Evolutionary conservation across 2,113 vertebrate genomes (phyloP), one percentile per base, ranked within the genome.

Genomic region (Psilopsiagon aymara): DNA sequence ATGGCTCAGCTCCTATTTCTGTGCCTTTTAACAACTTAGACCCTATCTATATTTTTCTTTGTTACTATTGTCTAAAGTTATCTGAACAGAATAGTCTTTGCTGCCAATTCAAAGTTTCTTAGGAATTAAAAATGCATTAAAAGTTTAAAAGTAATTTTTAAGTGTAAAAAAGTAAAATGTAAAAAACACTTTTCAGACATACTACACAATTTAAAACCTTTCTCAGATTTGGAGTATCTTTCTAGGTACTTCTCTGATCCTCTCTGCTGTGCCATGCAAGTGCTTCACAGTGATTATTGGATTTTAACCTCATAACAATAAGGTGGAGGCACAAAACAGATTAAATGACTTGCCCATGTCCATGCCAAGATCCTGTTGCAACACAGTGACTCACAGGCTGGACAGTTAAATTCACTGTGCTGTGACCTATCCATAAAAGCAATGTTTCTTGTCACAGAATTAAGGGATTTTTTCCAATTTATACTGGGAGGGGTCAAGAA

Each of bases 391-490:
- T 74, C 94, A 90, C 73, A 47, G 35, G 43, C 71, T 67, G 80
- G 86, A 93, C 80, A 74, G 76, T 67, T 14, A 71, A 68, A 93
- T 76, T 88, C 83, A 31, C 86, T 60, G 28, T n/a, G 66, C 81
- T 47, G 16, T 85, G 79, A 88, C 76, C 88, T 83, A 82, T 25
- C 67, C 80, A 55, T 17, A 90, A 92, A 93, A 88, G 51, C 43
- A 78, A 90, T 84, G 77, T 57, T 92, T 93, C 95, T 95, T 92
- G 92, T 82, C 86, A 87, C 39, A 75, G 49, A 86, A 88, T 66
- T 79, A 66, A 79, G 67, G n/a, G 41, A 82, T 91, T 73, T 62
- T 82, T 84, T 93, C 63, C 76, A 63, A 41, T 86, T 88, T 91
- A 59, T 83, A 74, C 5, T 57, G 70, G 88, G 83, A 84, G 57